Base-by-base conservation (phyloP, 2,797 vertebrate genomes). In the Oryzias dopingdopingensis region DNA sequence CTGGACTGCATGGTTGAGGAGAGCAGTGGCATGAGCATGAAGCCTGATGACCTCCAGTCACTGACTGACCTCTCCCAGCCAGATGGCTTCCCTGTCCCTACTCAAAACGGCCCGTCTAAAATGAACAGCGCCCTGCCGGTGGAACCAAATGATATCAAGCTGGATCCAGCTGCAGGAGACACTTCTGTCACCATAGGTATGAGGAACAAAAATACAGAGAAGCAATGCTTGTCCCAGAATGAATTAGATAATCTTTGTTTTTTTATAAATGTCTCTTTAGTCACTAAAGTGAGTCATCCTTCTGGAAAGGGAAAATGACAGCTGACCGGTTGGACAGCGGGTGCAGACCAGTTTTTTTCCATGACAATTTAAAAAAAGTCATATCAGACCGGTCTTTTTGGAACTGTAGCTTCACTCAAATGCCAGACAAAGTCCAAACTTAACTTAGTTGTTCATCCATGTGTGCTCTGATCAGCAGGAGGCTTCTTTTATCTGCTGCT, bases 1-100 rank as follows among this genome's bases (percentile, higher is more conserved):
- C 83, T 87, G 79, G 88, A 89, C 77, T 82, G 81, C 80, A 72
- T 83, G 80, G 82, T 75, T 76, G 82, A 91, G 76, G 86, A 90
- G 62, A 76, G 72, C 70, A 64, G 79, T 46, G 64, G 79, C 65
- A 7, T 60, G 63, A 64, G 88, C 83, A 83, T 90, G 80, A 90
- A 88, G 80, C 84, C 76, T n/a, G 86, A 81, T 17, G 66, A 59
- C 71, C 72, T 82, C 64, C 68, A 86, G 76, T 84, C 81, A 42
- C 72, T 88, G 76, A 67, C 73, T 55, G 79, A 76, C 75, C 86
- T 79, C 65, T 68, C 85, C 49, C 86, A 78, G 74, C 72, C 85
- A 5, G 68, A 81, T 40, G 77, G 83, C 76, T 72, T 84, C 65
- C 61, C 75, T 2, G 32, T 5, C 16, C 72, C 74, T 41, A 37